Percentiles rank a stretch among this genome's conserved stretches.
These are phyloP conservation scores for Diplolepis rosae DNA, from an alignment of 2,888 invertebrate genomes.

Conservation along the genomic window DNA sequence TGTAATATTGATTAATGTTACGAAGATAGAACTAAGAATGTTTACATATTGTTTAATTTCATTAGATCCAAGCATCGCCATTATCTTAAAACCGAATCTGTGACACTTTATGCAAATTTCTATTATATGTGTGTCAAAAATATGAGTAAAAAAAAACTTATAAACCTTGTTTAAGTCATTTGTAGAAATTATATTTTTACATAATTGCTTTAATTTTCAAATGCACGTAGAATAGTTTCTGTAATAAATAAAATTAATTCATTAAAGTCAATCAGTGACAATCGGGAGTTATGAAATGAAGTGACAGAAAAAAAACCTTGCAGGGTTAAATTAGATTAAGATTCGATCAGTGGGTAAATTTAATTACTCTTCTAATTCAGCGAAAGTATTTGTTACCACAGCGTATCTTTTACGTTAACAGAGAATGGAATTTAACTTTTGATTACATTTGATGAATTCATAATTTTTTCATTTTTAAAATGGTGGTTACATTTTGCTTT, in stretches of 20 bases:
- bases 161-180: neutral
- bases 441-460: neutral
- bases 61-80: neutral
- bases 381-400: neutral
- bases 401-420: neutral
- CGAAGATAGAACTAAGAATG: neutral
- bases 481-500: no score
- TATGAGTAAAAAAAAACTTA: neutral
- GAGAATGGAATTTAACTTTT: neutral
- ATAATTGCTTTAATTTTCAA: neutral
- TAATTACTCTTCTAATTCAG: neutral
- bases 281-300: neutral
- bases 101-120: neutral
- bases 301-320: neutral
- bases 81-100: neutral
- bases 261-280: constrained; percentile 14
- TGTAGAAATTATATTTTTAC: neutral
- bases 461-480: neutral
- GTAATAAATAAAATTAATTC: constrained; percentile 20
- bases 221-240: constrained; percentile 14
- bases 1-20: neutral
- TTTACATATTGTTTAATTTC: neutral
- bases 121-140: neutral
- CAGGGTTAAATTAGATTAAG: neutral
- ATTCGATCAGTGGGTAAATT: neutral